Evolutionary conservation across 2,888 invertebrate species (phyloP).

Genomic region (Cartodere bifasciata): DNA sequence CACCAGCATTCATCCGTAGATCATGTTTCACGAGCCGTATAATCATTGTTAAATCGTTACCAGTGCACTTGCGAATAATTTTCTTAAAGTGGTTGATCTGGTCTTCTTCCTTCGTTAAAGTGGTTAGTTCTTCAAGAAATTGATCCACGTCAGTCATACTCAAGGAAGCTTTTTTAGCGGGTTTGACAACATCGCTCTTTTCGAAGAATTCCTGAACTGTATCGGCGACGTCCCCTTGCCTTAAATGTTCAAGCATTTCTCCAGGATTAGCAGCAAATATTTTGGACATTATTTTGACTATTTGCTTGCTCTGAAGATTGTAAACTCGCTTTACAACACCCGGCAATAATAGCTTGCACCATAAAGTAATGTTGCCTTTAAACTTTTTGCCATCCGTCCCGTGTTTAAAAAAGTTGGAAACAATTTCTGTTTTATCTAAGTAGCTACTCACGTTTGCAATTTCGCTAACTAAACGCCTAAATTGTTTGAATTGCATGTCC

Average conservation of each 20-base stretch:
- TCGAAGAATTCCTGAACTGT: slow-evolving; percentile 70
- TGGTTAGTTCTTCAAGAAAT: slow-evolving; percentile 60
- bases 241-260: slow-evolving; percentile 75
- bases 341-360: slow-evolving; percentile 76
- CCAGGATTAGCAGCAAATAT: slow-evolving; percentile 61
- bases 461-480: slow-evolving; percentile 63
- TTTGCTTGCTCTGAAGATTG: slow-evolving; percentile 84
- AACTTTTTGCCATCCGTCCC: slow-evolving; percentile 50
- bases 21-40: slow-evolving; percentile 85
- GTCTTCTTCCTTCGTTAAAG: slow-evolving; percentile 76
- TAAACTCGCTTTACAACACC: slow-evolving; percentile 74
- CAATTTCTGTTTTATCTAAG: slow-evolving; percentile 62
- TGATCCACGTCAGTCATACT: slow-evolving; percentile 65
- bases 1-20: slow-evolving; percentile 82
- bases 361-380: slow-evolving; percentile 62
- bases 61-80: slow-evolving; percentile 63
- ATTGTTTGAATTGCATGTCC: slow-evolving; percentile 65
- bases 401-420: slow-evolving; percentile 53
- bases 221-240: slow-evolving; percentile 78
- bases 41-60: slow-evolving; percentile 69
- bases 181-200: slow-evolving; percentile 44
- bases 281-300: slow-evolving; percentile 76
- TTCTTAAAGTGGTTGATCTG: slow-evolving; percentile 64
- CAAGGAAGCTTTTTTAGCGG: slow-evolving; percentile 53
- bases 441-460: slow-evolving; percentile 69